Percentiles rank a stretch among this genome's conserved stretches.
Evolutionary conservation across 2,113 vertebrate genomes (phyloP).

Genomic region (Patagioenas fasciata): DNA sequence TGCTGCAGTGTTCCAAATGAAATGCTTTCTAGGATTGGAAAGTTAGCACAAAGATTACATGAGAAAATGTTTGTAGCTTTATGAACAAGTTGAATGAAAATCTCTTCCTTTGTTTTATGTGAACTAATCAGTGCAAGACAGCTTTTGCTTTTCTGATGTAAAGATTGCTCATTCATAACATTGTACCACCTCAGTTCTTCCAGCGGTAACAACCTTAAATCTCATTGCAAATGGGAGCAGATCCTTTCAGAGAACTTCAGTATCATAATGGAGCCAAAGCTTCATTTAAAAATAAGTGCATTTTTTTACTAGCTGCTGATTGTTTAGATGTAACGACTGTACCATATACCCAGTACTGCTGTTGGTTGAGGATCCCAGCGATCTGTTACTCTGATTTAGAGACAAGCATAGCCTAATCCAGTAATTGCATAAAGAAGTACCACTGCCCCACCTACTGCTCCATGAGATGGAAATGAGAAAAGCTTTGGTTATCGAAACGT

Average conservation of each 20-base stretch:
- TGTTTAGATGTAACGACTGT: neutral
- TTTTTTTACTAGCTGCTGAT: neutral
- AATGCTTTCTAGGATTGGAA: neutral
- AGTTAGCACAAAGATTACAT: neutral
- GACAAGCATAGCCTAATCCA: neutral
- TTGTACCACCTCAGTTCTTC: neutral
- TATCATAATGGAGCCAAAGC: rapidly evolving
- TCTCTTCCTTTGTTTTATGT: neutral
- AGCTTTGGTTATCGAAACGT: neutral
- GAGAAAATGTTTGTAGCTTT: neutral
- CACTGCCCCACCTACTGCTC: neutral
- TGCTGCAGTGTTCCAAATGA: neutral
- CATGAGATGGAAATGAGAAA: neutral
- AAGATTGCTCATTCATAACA: neutral
- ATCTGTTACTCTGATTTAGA: neutral
- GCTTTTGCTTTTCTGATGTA: neutral
- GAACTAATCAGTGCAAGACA: neutral
- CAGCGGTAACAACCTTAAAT: neutral
- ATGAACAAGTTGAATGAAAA: neutral
- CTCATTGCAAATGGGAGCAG: neutral
- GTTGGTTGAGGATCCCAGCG: neutral
- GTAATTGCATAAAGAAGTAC: neutral
- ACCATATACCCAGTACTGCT: neutral
- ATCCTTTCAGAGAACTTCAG: neutral
- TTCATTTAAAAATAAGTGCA: rapidly evolving